phyloP scores from a whole-genome alignment of 2,797 vertebrate genomes.

The Crax fasciolata region DNA sequence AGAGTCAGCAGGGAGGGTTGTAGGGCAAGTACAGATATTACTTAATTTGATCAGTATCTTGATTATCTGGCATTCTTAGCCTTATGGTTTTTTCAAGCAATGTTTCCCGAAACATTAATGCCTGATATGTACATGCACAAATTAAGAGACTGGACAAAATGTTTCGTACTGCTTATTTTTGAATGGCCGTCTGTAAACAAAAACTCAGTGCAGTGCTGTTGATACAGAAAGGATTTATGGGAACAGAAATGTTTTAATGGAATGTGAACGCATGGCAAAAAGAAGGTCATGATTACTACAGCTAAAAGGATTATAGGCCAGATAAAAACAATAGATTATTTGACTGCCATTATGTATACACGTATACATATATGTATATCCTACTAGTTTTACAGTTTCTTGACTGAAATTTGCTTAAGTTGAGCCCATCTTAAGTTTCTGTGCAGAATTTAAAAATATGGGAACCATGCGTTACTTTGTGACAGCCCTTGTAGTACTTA shows the following conservation, averaged over 20 bases:
- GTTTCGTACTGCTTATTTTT: background rate
- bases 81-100: background rate
- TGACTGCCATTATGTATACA: background rate
- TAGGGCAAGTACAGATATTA: background rate
- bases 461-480: rapidly evolving
- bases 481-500: background rate
- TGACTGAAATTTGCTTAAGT: background rate
- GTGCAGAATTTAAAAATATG: background rate
- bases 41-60: background rate
- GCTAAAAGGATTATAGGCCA: background rate
- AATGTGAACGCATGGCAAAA: background rate
- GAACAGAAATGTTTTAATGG: background rate
- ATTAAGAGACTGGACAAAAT: background rate
- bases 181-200: background rate
- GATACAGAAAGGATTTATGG: background rate
- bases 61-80: background rate
- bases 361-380: background rate
- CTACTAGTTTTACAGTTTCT: background rate
- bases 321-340: background rate
- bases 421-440: background rate
- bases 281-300: background rate
- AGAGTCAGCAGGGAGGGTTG: background rate
- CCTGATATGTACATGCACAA: rapidly evolving
- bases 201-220: background rate
- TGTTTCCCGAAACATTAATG: background rate